Percentiles rank a stretch among this genome's conserved stretches.
Conservation (phyloP, 2,888 invertebrate species). For the Euplexia lucipara region DNA sequence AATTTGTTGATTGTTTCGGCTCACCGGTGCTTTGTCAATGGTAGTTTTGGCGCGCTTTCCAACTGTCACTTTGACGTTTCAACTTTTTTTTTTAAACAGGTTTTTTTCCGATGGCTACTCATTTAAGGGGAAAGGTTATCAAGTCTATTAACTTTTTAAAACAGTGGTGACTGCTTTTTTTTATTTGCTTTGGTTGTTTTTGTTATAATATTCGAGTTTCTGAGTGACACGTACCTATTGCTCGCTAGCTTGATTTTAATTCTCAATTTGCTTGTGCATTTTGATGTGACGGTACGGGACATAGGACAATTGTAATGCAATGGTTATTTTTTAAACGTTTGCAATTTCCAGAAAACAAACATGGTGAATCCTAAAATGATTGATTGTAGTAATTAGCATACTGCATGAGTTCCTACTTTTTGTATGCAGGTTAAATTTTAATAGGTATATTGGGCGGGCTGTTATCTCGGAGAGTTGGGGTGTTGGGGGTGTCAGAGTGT, state of each 20-base stretch:
- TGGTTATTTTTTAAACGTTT: slow-evolving; percentile 21
- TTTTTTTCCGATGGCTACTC: slow-evolving; percentile 65
- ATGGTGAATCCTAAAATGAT: slow-evolving; percentile 33
- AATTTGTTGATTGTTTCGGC: slow-evolving; percentile 88
- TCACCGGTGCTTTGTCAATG: slow-evolving; percentile 80
- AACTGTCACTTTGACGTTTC: slow-evolving; percentile 82
- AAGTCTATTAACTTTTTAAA: slow-evolving; percentile 25
- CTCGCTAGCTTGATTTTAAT: not conserved
- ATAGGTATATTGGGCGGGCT: slow-evolving; percentile 64
- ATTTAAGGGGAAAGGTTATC: slow-evolving; percentile 59
- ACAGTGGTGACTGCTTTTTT: slow-evolving; percentile 8
- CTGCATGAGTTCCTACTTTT: slow-evolving; percentile 48
- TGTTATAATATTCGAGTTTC: slow-evolving; percentile 6
- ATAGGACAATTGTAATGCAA: slow-evolving; percentile 6
- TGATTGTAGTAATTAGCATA: slow-evolving; percentile 50
- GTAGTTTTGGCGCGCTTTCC: slow-evolving; percentile 85
- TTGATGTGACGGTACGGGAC: not conserved
- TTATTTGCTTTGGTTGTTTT: slow-evolving; percentile 9
- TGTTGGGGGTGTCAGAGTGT: slow-evolving; percentile 79
- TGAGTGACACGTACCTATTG: slow-evolving; percentile 27
- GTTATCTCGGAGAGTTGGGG: slow-evolving; percentile 63
- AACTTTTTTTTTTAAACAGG: slow-evolving; percentile 70
- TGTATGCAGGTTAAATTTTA: slow-evolving; percentile 63
- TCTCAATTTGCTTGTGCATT: not conserved
- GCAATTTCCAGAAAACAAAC: slow-evolving; percentile 32